Base-by-base conservation (phyloP, 53 echinoderm and acorn worm genomes). In the Paelopatides confundens region DNA sequence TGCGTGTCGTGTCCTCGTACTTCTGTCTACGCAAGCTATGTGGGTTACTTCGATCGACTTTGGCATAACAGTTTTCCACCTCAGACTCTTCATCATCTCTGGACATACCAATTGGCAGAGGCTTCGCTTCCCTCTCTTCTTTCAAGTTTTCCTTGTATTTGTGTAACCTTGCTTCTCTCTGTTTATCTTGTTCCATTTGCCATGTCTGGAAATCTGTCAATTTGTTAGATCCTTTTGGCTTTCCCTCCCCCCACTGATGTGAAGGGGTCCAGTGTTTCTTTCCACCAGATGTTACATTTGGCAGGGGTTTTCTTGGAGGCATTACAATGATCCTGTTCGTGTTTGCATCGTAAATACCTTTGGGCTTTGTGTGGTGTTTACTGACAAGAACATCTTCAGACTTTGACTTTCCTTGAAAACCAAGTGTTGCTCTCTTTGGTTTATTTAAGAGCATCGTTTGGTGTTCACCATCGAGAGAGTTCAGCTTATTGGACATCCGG, bases 181-280 rank as follows among this genome's bases (percentile, higher is more conserved):
- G 36, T n/a, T 84, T 69, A 81, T 95, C 93, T 70, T 93, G 96
- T 29, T 96, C 96, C 34, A 89, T 71, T 64, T 96, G 96, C 93
- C 93, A 96, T 64, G 93, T 96, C 77, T 92, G 95, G 69, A 89
- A 96, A 66, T 96, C 96, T 15, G 86, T 51, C 53, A 65, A 27
- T 31, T 92, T 54, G 14, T 85, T 52, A 12, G 68, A 63, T 37
- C 70, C 37, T 50, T 70, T 54, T 82, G 35, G 26, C 30, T 66
- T 32, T 17, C 62, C 58, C 18, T 23, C 26, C 79, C 31, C 7
- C 21, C 12, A 82, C 34, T 58, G 29, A 68, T 46, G 31, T 15
- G 1, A 43, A 76, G 23, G 64, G 28, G 79, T 48, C 38, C 31
- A 31, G 38, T 82, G 66, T 67, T 69, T 69, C 58, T 30, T 88